Percentiles rank a stretch among this genome's conserved stretches.
phyloP scores from a whole-genome alignment of 2,113 vertebrate genomes.

The Trogon surrucura region DNA sequence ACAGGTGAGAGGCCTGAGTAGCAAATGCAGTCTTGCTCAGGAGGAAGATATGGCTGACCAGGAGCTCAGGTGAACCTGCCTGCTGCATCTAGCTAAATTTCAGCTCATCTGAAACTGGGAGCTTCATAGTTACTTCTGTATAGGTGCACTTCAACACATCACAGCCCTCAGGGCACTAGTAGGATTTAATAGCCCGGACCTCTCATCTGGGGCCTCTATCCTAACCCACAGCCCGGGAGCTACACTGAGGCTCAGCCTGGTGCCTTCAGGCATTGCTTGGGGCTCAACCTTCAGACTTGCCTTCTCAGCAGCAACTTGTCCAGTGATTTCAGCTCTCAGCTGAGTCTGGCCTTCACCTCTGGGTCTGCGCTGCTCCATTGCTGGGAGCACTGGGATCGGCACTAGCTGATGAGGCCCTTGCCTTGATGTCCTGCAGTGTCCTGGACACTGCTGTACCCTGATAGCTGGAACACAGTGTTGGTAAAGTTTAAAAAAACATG shows the following conservation, averaged over 20 bases:
- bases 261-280: neutral
- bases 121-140: neutral
- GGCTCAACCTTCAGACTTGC: neutral
- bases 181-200: neutral
- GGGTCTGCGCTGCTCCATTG: neutral
- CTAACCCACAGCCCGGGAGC: neutral
- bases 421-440: neutral
- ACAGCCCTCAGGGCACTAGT: neutral
- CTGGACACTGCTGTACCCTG: neutral
- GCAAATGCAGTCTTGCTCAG: neutral
- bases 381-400: neutral
- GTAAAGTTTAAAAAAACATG: neutral
- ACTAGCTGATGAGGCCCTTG: neutral
- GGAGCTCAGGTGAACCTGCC: neutral
- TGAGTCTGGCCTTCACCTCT: neutral
- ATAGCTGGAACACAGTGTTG: neutral
- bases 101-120: neutral
- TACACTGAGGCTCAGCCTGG: neutral
- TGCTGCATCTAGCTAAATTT: neutral
- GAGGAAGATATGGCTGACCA: neutral
- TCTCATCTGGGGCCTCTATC: neutral
- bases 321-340: neutral
- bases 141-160: neutral
- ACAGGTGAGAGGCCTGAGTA: neutral
- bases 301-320: neutral